These are phyloP conservation scores for Clostera curtula DNA, from an alignment of 2,888 invertebrate species.

Conservation along the genomic window DNA sequence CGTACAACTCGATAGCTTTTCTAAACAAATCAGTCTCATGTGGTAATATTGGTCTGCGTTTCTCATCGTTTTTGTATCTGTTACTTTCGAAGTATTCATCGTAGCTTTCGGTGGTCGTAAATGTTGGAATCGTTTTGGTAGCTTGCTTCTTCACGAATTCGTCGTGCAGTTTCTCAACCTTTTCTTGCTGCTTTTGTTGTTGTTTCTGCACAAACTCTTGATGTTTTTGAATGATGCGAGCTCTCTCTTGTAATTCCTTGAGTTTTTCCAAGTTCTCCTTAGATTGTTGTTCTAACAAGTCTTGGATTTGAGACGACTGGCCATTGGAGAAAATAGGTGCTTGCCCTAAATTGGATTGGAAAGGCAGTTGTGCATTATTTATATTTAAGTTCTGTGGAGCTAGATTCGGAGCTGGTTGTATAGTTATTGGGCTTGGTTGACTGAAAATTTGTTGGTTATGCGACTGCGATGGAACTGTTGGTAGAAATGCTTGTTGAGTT, in stretches of 20 bases:
- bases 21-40: constrained; percentile 79
- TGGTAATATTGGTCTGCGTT: constrained; percentile 71
- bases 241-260: constrained; percentile 82
- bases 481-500: constrained; percentile 54
- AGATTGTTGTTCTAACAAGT: constrained; percentile 76
- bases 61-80: constrained; percentile 40
- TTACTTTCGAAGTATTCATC: constrained; percentile 39
- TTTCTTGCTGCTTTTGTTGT: constrained; percentile 85
- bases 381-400: constrained; percentile 47
- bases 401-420: constrained; percentile 65
- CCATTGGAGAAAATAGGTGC: constrained; percentile 62
- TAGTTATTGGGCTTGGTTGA: constrained; percentile 58
- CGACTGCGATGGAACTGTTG: constrained; percentile 44
- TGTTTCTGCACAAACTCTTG: constrained; percentile 86
- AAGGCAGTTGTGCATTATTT: constrained; percentile 53
- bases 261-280: constrained; percentile 76
- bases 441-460: constrained; percentile 45
- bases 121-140: constrained; percentile 73
- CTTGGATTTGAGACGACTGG: constrained; percentile 71
- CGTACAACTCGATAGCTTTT: constrained; percentile 79
- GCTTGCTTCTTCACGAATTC: constrained; percentile 82
- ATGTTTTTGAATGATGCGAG: constrained; percentile 82
- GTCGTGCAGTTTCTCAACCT: constrained; percentile 82
- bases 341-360: constrained; percentile 52
- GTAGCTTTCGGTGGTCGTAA: constrained; percentile 64